A percentile compares a stretch with the other conserved stretches of the same genome.
These are phyloP conservation scores for Prenolepis imparis DNA, from an alignment of 2,888 invertebrate genomes.

Conservation along the genomic window DNA sequence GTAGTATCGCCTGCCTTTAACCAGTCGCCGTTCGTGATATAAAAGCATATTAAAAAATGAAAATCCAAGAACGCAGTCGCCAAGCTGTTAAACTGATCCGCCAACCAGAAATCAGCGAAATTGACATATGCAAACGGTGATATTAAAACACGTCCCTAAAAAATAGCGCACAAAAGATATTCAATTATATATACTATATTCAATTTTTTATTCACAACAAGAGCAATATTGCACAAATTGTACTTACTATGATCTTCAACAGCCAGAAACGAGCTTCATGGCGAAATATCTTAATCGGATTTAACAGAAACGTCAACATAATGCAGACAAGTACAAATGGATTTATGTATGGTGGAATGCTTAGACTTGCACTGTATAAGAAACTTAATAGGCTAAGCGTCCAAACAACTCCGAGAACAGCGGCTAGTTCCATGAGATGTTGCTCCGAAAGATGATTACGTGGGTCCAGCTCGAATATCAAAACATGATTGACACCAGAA, in stretches of 20 bases:
- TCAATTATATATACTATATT: no score
- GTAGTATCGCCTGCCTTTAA: conserved; percentile 89
- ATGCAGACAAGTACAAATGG: conserved; percentile 94
- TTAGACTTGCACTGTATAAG: conserved; percentile 92
- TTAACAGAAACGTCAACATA: conserved; percentile 94
- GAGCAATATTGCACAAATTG: background rate
- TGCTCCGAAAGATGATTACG: conserved; percentile 97
- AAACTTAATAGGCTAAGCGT: conserved; percentile 95
- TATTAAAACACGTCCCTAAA: conserved; percentile 93
- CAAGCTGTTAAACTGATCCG: conserved; percentile 98
- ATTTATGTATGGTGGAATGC: conserved; percentile 97
- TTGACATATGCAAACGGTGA: conserved; percentile 98
- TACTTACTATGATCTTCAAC: conserved; percentile 92
- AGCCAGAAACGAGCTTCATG: conserved; percentile 98
- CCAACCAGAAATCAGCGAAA: conserved; percentile 99
- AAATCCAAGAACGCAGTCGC: conserved; percentile 96
- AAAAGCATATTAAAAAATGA: conserved; percentile 97
- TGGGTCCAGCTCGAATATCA: conserved; percentile 99
- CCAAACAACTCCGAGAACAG: conserved; percentile 98
- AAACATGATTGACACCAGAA: conserved; percentile 98
- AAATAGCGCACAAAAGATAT: conserved; percentile 74
- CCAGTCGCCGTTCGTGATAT: conserved; percentile 93
- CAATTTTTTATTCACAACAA: background rate
- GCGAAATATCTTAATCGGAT: conserved; percentile 96
- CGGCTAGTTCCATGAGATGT: conserved; percentile 97